Base-by-base conservation (phyloP, 2,797 vertebrate genomes). In the Helicolenus hilgendorfi region DNA sequence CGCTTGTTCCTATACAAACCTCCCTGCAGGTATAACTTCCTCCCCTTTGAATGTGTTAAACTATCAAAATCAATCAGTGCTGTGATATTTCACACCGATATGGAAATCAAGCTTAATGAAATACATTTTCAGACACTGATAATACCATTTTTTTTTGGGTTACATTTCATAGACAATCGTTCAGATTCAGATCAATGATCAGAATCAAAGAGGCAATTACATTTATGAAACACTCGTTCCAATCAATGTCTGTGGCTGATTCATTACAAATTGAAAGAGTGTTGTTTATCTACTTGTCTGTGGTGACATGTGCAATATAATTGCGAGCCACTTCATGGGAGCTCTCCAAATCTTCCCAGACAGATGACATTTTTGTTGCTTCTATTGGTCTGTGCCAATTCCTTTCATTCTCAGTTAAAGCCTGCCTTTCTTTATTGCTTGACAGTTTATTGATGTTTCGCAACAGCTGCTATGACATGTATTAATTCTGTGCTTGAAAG, bases 131-230 rank as follows among this genome's bases (percentile, higher is more conserved):
- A 87, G 36, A 79, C 59, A 8, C 75, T 29, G 64, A 73, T 68
- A 27, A 83, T 68, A 60, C 20, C 11, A 22, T 29, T 65, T 14
- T 18, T 76, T 58, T 70, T 84, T 68, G 68, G 74, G 72, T 65
- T 11, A 71, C 60, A 72, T 90, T 85, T 83, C 76, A 81, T 56
- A 79, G 79, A 91, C 87, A 74, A 81, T 86, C 49, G 64, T 89
- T 89, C 81, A 49, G 85, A 86, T 90, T 92, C 86, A 94, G 93
- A 94, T 96, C 91, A 95, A 94, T 94, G 85, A 94, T 94, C 86
- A 76, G 84, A 92, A 95, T 94, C 89, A 93, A 88, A 89, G 86
- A 95, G 89, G 87, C 91, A 95, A 96, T 95, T 95, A 92, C 89
- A 92, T 93, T 92, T 85, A 88, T 84, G 81, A 94, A 92, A 87